Evolutionary conservation across 2,888 invertebrate genomes (phyloP).

Genomic region (Drosophila fungiperda): DNA sequence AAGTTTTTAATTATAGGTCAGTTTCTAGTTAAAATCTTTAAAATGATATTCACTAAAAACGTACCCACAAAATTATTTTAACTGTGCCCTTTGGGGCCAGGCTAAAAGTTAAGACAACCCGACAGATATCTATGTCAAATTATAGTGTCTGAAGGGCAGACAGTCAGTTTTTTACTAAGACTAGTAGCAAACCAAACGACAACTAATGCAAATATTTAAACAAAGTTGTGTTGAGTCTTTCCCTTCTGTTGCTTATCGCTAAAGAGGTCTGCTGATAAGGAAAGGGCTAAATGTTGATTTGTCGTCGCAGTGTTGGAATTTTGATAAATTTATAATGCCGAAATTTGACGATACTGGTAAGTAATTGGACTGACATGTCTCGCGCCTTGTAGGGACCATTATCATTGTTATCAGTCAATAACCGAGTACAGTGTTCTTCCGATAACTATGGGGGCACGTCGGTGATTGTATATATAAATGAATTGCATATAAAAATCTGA

Average conservation of each 20-base stretch:
- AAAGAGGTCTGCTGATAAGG: constrained; percentile 47
- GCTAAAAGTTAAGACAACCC: constrained; percentile 22
- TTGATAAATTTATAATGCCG: constrained; percentile 38
- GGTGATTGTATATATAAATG: constrained; percentile 19
- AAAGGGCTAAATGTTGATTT: constrained; percentile 30
- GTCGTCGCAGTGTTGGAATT: constrained; percentile 32
- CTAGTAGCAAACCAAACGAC: constrained; percentile 35
- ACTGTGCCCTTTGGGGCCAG: background rate
- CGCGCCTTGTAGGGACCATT: constrained; percentile 23
- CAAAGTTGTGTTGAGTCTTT: constrained; percentile 27
- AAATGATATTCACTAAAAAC: background rate
- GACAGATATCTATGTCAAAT: constrained; percentile 49
- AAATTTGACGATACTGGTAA: constrained; percentile 41
- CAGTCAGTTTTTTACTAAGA: constrained; percentile 18
- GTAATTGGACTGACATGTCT: constrained; percentile 55
- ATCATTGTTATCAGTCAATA: constrained; percentile 28
- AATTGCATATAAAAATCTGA: constrained; percentile 24
- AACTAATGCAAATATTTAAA: constrained; percentile 54
- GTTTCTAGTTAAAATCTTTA: background rate
- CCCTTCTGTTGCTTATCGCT: constrained; percentile 43
- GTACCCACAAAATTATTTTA: constrained; percentile 20
- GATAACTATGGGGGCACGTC: constrained; percentile 8
- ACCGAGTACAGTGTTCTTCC: constrained; percentile 20
- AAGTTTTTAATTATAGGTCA: constrained; percentile 52
- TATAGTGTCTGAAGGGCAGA: constrained; percentile 45